Evolutionary conservation across 1,140 invertebrate species (phyloP), one percentile per base, ranked within the genome.

Genomic region (Temnothorax nylanderi): DNA sequence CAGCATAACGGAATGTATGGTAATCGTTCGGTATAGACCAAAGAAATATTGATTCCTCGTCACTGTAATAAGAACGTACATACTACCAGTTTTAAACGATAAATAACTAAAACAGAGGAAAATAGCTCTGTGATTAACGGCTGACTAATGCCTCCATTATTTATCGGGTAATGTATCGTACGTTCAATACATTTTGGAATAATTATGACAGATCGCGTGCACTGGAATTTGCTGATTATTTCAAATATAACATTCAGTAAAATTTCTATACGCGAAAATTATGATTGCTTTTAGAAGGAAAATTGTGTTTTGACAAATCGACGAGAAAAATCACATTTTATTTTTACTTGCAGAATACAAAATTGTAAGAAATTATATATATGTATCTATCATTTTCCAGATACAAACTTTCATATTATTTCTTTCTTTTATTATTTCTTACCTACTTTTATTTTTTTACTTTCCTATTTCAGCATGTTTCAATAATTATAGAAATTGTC

Each of bases 1-100:
- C 69, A 62, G 69, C 78, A 56, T 81, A 51, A 75, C 6, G 37
- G 69, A 56, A 84, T 75, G 54, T 49, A 75, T 62, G 80, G 41
- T 75, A 84, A 84, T 75, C 58, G 78, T 65, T 18, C 26, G 54
- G 26, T 49, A 84, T 49, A 75, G 80, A 47, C 26, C 69, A 49
- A 71, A 82, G 67, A 84, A 74, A 74, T 84, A 84, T 84, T 60
- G 80, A 84, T 84, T 84, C 5, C 69, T 84, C n/a, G 69, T 75
- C 69, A 84, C 41, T 75, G 4, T 82, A 82, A 82, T 82, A 60
- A 84, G 69, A 84, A 84, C 54, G 41, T 75, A 75, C 32, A 13
- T 60, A 74, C 41, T 54, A 26, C 41, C 41, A 75, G 41, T 84
- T 84, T 84, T 56, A 62, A 49, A 62, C 54, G 80, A 84, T 84